Evolutionary conservation across 1,140 invertebrate genomes (phyloP), one percentile per base, ranked within the genome.

Genomic region (Alviniconcha marisindica): DNA sequence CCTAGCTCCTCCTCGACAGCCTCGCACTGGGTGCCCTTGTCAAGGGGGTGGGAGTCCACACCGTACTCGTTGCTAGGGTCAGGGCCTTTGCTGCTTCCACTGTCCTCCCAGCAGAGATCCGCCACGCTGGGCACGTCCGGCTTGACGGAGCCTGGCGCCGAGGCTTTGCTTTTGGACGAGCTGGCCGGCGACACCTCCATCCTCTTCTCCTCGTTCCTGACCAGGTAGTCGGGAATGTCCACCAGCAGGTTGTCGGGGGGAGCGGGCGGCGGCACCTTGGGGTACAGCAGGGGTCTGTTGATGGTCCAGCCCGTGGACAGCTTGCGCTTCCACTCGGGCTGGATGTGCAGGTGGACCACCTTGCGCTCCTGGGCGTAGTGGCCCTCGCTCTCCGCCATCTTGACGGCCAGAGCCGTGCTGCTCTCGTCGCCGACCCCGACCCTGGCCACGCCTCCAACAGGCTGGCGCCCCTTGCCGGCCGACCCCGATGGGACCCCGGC

Each of bases 281-380:
- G 73, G 56, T 48, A 54, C n/a, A 77, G 74, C 83, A 42, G 54
- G 60, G 60, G 42, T 77, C 31, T 80, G 73, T 81, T 81, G 56
- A 77, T 77, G 36, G 56, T 76, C 71, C 56, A 83, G 15, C 42
- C 63, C n/a, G 66, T 84, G 51, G 74, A 81, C 28, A 66, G 56
- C n/a, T 71, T 80, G 36, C 38, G 79, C 42, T 60, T 76, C 33
- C 28, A 77, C 42, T 81, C 79, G 5, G 40, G 83, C 54, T 77
- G 81, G 66, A 54, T 82, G 40, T 80, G 21, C 1, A 38, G 73
- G 63, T 76, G 74, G 42, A 38, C 51, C 40, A 31, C 71, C 54
- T 31, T 82, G 21, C 42, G 24, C 60, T 80, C 74, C 28, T 82
- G 42, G 24, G 33, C 10, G 40, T 63, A 44, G 71, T 66, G 54